These are phyloP conservation scores for Drosophila monieri DNA, from an alignment of 2,888 invertebrate species.

Conservation along the genomic window DNA sequence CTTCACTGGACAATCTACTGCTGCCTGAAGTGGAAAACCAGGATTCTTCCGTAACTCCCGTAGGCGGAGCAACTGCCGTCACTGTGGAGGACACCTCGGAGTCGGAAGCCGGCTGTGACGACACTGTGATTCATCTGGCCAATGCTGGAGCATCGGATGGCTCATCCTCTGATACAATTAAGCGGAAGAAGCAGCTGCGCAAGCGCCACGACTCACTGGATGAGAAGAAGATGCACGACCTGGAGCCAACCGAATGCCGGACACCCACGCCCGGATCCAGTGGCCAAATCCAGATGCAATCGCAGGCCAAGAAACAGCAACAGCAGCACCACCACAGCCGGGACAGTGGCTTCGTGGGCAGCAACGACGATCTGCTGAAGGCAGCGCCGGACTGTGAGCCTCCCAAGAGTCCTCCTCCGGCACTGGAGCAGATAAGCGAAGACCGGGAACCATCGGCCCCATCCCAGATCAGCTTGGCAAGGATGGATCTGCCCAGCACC, in stretches of 20 bases:
- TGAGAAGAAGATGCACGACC: constrained; percentile 84
- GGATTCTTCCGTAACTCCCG: constrained; percentile 44
- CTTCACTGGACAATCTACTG: constrained; percentile 91
- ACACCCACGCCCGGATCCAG: constrained; percentile 79
- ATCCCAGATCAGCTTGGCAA: constrained; percentile 29
- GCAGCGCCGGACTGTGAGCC: constrained; percentile 84
- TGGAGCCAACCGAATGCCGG: constrained; percentile 59
- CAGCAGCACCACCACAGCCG: constrained; percentile 87
- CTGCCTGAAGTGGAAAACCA: constrained; percentile 82
- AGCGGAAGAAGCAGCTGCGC: constrained; percentile 91
- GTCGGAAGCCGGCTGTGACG: constrained; percentile 88
- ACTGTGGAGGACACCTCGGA: constrained; percentile 87
- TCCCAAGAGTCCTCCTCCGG: constrained; percentile 70
- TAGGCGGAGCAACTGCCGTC: constrained; percentile 76
- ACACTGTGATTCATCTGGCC: constrained; percentile 87
- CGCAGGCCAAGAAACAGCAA: constrained; percentile 88
- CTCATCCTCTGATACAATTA: constrained; percentile 88
- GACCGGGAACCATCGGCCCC: constrained; percentile 82
- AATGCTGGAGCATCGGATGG: constrained; percentile 86
- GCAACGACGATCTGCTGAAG: constrained; percentile 92
- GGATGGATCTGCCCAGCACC: constrained; percentile 54
- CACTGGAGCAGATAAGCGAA: constrained; percentile 76
- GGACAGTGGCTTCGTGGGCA: constrained; percentile 95
- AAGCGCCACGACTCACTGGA: constrained; percentile 85
- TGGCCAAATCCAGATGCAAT: constrained; percentile 80